These are phyloP conservation scores for Nomada goodeniana DNA, from an alignment of 2,888 invertebrate genomes.

Conservation along the genomic window DNA sequence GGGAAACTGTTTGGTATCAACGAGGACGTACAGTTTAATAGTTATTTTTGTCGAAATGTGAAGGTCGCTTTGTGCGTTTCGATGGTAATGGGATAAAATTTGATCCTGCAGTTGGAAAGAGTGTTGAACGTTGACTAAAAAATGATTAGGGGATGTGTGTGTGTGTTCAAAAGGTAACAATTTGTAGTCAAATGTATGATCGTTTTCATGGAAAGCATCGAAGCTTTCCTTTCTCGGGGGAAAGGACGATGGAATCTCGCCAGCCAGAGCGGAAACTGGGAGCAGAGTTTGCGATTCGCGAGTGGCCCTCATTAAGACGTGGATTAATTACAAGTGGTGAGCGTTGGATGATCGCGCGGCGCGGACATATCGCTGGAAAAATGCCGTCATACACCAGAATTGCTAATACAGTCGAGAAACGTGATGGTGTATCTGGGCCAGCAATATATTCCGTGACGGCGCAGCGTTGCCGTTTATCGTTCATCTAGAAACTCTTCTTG, in stretches of 20 bases:
- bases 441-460: conserved; percentile 35
- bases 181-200: too few species aligned
- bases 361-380: conserved; percentile 44
- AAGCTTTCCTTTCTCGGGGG: background rate
- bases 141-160: too few species aligned
- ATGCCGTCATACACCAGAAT: conserved; percentile 49
- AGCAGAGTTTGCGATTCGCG: background rate
- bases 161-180: too few species aligned
- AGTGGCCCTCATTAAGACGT: conserved; percentile 15
- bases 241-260: conserved; percentile 14
- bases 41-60: too few species aligned
- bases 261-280: conserved; percentile 32
- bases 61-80: too few species aligned
- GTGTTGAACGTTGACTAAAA: too few species aligned
- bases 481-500: conserved; percentile 52
- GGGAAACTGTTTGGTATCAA: too few species aligned
- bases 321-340: conserved; percentile 52
- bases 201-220: background rate
- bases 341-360: conserved; percentile 28
- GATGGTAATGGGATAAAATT: too few species aligned
- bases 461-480: conserved; percentile 43
- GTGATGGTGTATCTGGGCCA: conserved; percentile 48
- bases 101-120: too few species aligned
- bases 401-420: conserved; percentile 48
- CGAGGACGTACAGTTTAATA: too few species aligned